Conservation (phyloP, 2,113 vertebrate species). For the Hyaena hyaena region DNA sequence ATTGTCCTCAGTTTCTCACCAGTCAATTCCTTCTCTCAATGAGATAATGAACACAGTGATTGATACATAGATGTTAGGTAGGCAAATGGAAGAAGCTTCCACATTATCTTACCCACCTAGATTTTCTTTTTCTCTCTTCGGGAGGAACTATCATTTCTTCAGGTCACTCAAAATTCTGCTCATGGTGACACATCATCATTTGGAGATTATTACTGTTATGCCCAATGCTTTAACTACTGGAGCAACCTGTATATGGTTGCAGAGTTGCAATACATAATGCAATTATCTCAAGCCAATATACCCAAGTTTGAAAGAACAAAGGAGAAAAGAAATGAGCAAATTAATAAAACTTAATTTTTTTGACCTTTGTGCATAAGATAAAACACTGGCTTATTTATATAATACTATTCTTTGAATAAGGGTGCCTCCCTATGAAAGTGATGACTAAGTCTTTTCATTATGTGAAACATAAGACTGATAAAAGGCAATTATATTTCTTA, state of each 20-base stretch:
- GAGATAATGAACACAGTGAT: neutral
- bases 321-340: neutral
- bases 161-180: neutral
- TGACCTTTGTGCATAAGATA: neutral
- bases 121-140: slow-evolving; percentile 2
- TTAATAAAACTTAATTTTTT: slow-evolving; percentile 36
- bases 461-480: neutral
- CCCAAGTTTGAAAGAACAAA: neutral
- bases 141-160: neutral
- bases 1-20: neutral
- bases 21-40: neutral
- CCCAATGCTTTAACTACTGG: neutral
- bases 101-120: neutral
- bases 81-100: neutral
- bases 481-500: neutral
- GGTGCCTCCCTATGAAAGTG: neutral
- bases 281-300: neutral
- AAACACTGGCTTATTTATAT: neutral
- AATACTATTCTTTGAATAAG: slow-evolving; percentile 16
- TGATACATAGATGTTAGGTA: neutral
- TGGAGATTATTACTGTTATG: neutral
- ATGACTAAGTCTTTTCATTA: neutral
- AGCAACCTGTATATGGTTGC: neutral
- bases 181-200: neutral
- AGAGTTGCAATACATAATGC: neutral